These are phyloP conservation scores for Eupeodes latifasciatus DNA, from an alignment of 2,888 invertebrate species.

Conservation along the genomic window DNA sequence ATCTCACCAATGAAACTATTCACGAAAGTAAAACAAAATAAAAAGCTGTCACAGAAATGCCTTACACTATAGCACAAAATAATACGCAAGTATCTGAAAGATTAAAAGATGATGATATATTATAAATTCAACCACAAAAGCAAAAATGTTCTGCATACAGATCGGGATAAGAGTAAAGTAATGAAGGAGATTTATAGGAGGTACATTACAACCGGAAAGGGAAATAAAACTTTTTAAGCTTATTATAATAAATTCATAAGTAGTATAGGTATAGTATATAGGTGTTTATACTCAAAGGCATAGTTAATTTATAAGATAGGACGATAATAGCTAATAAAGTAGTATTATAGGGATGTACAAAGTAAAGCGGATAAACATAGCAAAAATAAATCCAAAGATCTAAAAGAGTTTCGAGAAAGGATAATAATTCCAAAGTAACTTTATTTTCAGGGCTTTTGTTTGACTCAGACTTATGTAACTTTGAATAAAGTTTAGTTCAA, in stretches of 20 bases:
- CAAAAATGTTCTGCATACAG: background rate
- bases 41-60: background rate
- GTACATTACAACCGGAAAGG: background rate
- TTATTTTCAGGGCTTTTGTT: background rate
- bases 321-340: background rate
- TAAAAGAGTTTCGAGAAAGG: background rate
- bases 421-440: background rate
- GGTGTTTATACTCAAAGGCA: background rate
- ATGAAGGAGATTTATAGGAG: no score
- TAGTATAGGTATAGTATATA: no score
- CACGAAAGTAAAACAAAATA: background rate
- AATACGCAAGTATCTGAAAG: background rate
- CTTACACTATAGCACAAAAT: background rate
- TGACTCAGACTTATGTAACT: background rate
- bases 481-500: background rate
- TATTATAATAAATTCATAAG: background rate
- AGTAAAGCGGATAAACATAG: background rate
- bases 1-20: background rate
- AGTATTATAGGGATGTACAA: background rate
- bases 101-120: background rate
- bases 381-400: background rate
- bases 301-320: background rate
- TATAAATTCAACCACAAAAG: background rate
- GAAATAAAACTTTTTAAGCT: conserved; percentile 11
- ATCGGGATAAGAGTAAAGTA: background rate